Evolutionary conservation across 2,888 invertebrate genomes (phyloP).

Genomic region (Hypena proboscidalis): DNA sequence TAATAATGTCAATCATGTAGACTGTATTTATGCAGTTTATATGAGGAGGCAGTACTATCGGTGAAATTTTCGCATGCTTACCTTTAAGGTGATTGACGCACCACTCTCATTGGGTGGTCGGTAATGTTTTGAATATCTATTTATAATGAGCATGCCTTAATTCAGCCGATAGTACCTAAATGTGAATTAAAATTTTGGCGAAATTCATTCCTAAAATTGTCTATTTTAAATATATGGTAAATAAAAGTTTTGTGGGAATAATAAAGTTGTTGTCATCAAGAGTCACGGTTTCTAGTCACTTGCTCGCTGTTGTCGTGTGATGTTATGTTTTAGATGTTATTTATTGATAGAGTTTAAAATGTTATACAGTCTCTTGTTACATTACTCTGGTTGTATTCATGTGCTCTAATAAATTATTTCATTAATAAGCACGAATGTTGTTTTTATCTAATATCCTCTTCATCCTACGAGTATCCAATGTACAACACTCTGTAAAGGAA

Average conservation of each 20-base stretch:
- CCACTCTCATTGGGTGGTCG: no score
- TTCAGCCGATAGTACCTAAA: no score
- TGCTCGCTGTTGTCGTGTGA: conserved; percentile 72
- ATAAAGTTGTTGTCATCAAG: conserved; percentile 29
- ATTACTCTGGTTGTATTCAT: conserved; percentile 75
- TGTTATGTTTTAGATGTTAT: conserved; percentile 66
- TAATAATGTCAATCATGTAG: no score
- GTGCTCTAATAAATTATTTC: conserved; percentile 77
- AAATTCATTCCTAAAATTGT: background rate
- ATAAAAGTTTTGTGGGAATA: conserved; percentile 10
- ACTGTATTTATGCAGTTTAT: no score
- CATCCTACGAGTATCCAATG: no score
- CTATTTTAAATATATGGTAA: background rate
- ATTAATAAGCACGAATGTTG: conserved; percentile 23
- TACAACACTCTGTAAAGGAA: no score
- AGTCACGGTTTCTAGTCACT: conserved; percentile 56
- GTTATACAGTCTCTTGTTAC: conserved; percentile 75
- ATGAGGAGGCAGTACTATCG: no score
- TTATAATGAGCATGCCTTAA: no score
- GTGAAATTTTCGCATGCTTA: no score
- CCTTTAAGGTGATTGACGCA: no score
- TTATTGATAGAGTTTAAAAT: conserved; percentile 68
- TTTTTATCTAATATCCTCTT: no score
- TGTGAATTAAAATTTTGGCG: conserved; percentile 19
- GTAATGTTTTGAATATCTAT: no score